These are phyloP conservation scores for Gracilinanus agilis DNA, from an alignment of 2,113 vertebrate species.

Conservation along the genomic window DNA sequence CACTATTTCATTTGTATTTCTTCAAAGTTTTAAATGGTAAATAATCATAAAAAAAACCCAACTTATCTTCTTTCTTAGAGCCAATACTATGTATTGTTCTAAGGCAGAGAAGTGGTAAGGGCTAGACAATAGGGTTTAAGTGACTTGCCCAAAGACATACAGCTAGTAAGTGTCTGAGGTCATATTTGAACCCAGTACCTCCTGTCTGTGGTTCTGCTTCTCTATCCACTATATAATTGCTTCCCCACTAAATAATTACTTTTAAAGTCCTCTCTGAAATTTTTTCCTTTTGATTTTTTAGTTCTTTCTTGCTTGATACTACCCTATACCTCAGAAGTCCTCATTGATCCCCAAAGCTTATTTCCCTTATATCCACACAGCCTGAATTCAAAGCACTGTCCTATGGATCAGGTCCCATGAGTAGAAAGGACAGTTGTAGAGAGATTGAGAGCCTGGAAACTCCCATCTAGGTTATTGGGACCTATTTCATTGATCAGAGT, in stretches of 20 bases:
- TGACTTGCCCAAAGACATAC: no score
- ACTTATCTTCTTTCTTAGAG: no score
- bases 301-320: background rate
- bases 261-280: background rate
- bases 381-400: background rate
- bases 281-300: constrained; percentile 21
- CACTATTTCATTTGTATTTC: constrained; percentile 23
- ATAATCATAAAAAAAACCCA: background rate
- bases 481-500: background rate
- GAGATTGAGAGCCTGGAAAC: background rate
- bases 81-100: no score
- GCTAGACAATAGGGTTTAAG: no score
- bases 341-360: background rate
- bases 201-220: no score
- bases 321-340: background rate
- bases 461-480: background rate
- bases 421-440: background rate
- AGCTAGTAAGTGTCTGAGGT: no score
- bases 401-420: background rate
- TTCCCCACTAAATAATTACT: background rate
- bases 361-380: background rate
- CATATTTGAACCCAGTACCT: no score
- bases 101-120: no score
- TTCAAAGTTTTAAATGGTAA: background rate
- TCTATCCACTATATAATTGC: no score